These are phyloP conservation scores for Gallinago solitaria DNA, from an alignment of 2,797 vertebrate species.

Conservation along the genomic window DNA sequence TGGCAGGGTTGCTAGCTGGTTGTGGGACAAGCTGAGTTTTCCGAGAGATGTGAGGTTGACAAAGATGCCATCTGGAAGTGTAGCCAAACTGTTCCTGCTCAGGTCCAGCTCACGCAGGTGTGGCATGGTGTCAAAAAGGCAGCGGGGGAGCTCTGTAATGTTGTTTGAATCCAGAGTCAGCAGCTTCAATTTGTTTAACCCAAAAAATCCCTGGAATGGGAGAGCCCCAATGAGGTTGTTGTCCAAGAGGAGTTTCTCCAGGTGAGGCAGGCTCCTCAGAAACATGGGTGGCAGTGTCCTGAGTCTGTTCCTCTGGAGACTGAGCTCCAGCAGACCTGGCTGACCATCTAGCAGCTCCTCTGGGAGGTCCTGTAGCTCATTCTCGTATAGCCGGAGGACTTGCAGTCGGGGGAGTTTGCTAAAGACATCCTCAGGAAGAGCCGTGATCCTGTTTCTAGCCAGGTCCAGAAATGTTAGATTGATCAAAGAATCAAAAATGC, in stretches of 20 bases:
- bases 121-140: constrained; percentile 73
- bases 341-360: constrained; percentile 77
- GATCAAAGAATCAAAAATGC: constrained; percentile 79
- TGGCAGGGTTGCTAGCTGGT: constrained; percentile 72
- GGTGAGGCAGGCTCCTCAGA: constrained; percentile 75
- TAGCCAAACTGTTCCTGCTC: constrained; percentile 76
- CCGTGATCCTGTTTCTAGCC: constrained; percentile 76
- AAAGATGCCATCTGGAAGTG: constrained; percentile 77
- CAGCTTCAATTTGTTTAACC: constrained; percentile 73
- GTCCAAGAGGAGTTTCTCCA: constrained; percentile 77
- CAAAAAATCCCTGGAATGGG: constrained; percentile 73
- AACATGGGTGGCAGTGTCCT: constrained; percentile 67
- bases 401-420: constrained; percentile 73
- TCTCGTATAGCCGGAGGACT: constrained; percentile 79
- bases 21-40: constrained; percentile 79
- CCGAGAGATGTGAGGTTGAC: constrained; percentile 72
- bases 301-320: constrained; percentile 74
- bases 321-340: constrained; percentile 74
- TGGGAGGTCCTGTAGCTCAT: constrained; percentile 74
- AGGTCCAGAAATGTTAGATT: constrained; percentile 76
- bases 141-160: constrained; percentile 69
- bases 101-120: constrained; percentile 73
- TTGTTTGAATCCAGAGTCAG: constrained; percentile 76
- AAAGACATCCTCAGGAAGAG: constrained; percentile 72
- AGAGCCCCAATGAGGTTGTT: constrained; percentile 77